These are phyloP conservation scores for Allobates femoralis DNA, from an alignment of 2,797 vertebrate genomes.

Conservation along the genomic window DNA sequence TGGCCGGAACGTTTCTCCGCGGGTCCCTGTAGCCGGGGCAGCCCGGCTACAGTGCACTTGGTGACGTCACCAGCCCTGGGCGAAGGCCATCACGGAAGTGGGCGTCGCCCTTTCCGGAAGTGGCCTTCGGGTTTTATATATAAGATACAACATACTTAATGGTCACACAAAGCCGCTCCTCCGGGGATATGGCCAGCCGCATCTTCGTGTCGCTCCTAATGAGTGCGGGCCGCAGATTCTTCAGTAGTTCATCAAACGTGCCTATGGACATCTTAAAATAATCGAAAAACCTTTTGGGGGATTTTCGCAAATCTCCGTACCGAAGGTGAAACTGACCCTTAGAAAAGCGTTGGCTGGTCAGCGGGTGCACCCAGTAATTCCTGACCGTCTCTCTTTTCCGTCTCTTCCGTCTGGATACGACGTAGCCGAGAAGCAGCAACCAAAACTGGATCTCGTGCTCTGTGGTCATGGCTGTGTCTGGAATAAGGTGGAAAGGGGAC, in stretches of 20 bases:
- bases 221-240: conserved; percentile 16
- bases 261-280: conserved; percentile 43
- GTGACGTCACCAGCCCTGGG: too few relatives aligned
- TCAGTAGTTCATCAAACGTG: conserved; percentile 41
- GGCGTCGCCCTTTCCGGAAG: too few relatives aligned
- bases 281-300: conserved; percentile 40
- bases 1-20: too few relatives aligned
- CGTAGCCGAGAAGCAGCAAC: conserved; percentile 32
- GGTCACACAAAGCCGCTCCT: conserved; percentile 41
- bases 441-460: conserved; percentile 41
- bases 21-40: too few relatives aligned
- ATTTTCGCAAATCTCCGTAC: conserved; percentile 25
- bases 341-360: conserved; percentile 47
- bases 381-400: conserved; percentile 14
- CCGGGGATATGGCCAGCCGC: conserved; percentile 29
- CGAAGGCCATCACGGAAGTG: too few relatives aligned
- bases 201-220: conserved; percentile 41
- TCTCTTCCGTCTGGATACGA: conserved; percentile 5
- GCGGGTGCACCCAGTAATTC: conserved; percentile 49
- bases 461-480: background rate
- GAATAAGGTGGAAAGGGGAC: background rate
- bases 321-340: conserved; percentile 48
- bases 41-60: too few relatives aligned
- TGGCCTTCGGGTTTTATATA: too few relatives aligned
- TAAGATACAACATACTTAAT: conserved; percentile 28